Evolutionary conservation across 2,113 vertebrate species (phyloP), one percentile per base, ranked within the genome.

Genomic region (Eupsittula cactorum): DNA sequence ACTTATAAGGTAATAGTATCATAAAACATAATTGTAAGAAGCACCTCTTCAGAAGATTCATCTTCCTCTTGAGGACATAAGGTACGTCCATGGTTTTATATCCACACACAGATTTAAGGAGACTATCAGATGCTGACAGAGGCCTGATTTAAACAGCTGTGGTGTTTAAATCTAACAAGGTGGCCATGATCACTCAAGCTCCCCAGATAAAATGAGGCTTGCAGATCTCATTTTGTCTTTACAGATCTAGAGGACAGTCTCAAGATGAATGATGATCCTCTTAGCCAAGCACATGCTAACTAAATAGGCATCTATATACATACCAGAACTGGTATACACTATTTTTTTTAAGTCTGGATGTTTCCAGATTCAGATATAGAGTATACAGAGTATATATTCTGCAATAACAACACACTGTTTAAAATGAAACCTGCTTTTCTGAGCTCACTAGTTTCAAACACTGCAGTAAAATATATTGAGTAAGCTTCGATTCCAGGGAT

Each of bases 1-100:
- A 89, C 83, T 94, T 88, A 39, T 87, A 89, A 93, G 86, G 85
- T 94, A 96, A 97, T 96, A 90, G 83, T 84, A 95, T 96, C 91
- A 94, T 97, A 95, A 96, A 97, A 96, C 71, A 96, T 93, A 96
- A 96, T 95, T 93, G 83, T 79, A 92, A 70, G 86, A 49, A 92
- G 93, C 82, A 91, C 86, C 82, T 89, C 94, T 96, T 69, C 76
- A 92, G 91, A 85, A 93, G 86, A 95, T 91, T 92, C 81, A 96
- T 95, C 82, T 94, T 83, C 60, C 82, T 93, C 79, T 70, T 88
- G 59, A 92, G 76, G 60, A 65, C 9, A 3, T 73, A 86, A 88
- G 75, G 86, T 78, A 71, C 78, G 87, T 77, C 74, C 57, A 69
- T 39, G 81, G 19, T 95, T 96, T 95, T 96, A 97, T 91, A 91